A percentile compares a stretch with the other conserved stretches of the same genome.
Evolutionary conservation across 2,113 vertebrate genomes (phyloP).

Genomic region (Alouatta palliata): DNA sequence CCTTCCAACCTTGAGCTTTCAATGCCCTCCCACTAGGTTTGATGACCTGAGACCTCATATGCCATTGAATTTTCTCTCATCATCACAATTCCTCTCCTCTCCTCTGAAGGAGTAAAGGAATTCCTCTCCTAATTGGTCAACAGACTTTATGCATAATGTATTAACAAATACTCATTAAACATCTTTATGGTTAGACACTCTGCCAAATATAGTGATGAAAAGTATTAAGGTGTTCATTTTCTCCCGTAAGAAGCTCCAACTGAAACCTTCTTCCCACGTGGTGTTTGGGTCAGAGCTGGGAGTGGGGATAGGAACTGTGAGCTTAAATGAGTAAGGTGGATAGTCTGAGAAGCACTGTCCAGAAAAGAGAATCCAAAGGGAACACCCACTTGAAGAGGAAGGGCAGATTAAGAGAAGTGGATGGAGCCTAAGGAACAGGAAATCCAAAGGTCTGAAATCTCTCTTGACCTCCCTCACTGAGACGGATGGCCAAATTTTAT

Average conservation of each 20-base stretch:
- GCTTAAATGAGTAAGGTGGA: not conserved
- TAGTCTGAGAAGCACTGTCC: not conserved
- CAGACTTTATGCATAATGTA: not conserved
- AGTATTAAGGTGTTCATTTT: not conserved
- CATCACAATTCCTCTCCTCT: not conserved
- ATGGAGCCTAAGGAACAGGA: not conserved
- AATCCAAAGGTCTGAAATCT: not conserved
- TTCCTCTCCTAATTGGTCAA: not conserved
- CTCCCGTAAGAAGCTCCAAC: not conserved
- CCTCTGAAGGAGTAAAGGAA: too few species aligned
- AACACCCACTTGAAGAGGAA: not conserved
- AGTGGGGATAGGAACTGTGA: too few species aligned
- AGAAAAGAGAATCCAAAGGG: not conserved
- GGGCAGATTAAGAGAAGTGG: not conserved
- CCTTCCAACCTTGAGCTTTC: not conserved
- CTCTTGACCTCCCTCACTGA: not conserved
- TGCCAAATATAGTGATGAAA: not conserved
- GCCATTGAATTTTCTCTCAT: not conserved
- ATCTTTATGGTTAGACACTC: not conserved
- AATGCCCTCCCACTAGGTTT: too few species aligned
- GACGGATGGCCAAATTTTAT: not conserved
- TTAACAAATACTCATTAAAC: not conserved
- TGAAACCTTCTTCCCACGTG: not conserved
- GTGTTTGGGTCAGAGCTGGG: not conserved
- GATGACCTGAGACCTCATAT: not conserved